Evolutionary conservation across 2,888 invertebrate genomes (phyloP), one percentile per base, ranked within the genome.

Genomic region (Formica aserva): DNA sequence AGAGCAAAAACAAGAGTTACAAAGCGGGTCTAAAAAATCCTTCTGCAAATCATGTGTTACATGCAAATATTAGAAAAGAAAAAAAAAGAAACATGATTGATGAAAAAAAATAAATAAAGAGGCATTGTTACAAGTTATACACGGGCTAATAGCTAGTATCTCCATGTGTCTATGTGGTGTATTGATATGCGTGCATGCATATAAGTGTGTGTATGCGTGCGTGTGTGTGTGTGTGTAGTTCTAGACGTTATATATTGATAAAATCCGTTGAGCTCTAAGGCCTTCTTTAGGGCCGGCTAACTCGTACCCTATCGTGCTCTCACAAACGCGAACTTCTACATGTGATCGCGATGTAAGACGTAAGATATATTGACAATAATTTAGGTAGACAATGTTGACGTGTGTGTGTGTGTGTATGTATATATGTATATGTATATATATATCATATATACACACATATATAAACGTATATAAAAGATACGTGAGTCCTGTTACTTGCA

Each of bases 91-190:
- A 88, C 85, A 87, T 87, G 84, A 89, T 87, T 88, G 87, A 89
- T 91, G 88, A 91, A 74, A 32, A 52, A 52, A 45, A 88, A 88
- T 90, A 87, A 93, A 93, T 92, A 94, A 94, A 93, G 92, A 92
- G 92, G 92, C 93, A 94, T 94, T 94, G 93, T 93, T 94, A 92
- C 78, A 93, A 93, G 93, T 94, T 94, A 52, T 18, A 93, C 86
- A 88, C 76, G 75, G 84, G 91, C 90, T 91, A 86, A 80, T 88
- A 91, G 89, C 88, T 89, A 89, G 91, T 91, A 88, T 93, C 88
- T 90, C 86, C 90, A 91, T 87, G 87, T 90, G 87, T 91, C 82
- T 88, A 84, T 78, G 87, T 86, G 88, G 89, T 88, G 83, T 90
- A 89, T 76, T 84, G 87, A 90, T 89, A 89, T 82, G 90, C 88